Evolutionary conservation across 2,888 invertebrate genomes (phyloP).

Genomic region (Drosophila nr. perissopoda): DNA sequence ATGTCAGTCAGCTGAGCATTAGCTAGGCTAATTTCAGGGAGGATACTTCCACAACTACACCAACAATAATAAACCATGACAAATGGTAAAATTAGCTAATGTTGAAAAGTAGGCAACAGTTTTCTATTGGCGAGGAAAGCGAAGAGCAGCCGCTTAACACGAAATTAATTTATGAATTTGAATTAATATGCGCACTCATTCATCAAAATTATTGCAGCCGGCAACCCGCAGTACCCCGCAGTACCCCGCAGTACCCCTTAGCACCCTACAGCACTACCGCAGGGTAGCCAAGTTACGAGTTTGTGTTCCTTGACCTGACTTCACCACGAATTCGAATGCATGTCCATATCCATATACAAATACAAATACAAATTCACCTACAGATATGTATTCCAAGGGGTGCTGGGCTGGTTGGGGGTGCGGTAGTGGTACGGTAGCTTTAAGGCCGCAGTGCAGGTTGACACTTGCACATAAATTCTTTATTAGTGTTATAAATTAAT

Average conservation of each 20-base stretch:
- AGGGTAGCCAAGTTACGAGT: conserved; percentile 3
- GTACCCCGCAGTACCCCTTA: not conserved
- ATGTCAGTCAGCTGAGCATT: not conserved
- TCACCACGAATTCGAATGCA: conserved; percentile 38
- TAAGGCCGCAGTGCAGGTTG: conserved; percentile 74
- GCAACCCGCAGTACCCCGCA: conserved; percentile 22
- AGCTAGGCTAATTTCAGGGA: not conserved
- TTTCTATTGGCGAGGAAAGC: conserved; percentile 42
- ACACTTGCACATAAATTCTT: conserved; percentile 78
- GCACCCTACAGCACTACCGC: not conserved
- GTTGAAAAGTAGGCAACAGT: conserved; percentile 57
- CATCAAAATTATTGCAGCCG: conserved; percentile 70
- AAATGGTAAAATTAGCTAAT: conserved; percentile 24
- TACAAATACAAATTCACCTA: not conserved
- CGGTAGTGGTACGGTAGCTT: conserved; percentile 24
- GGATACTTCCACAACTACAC: not conserved
- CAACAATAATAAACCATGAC: conserved; percentile 5
- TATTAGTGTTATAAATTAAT: conserved; percentile 81
- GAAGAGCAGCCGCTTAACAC: conserved; percentile 51
- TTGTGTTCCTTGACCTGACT: conserved; percentile 68
- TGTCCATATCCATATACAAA: not conserved
- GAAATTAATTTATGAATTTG: conserved; percentile 77
- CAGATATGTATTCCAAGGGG: not conserved
- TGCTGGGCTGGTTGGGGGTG: not conserved
- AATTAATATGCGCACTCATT: conserved; percentile 80